Conservation (phyloP, 2,888 invertebrate genomes). For the Gari tellinella region DNA sequence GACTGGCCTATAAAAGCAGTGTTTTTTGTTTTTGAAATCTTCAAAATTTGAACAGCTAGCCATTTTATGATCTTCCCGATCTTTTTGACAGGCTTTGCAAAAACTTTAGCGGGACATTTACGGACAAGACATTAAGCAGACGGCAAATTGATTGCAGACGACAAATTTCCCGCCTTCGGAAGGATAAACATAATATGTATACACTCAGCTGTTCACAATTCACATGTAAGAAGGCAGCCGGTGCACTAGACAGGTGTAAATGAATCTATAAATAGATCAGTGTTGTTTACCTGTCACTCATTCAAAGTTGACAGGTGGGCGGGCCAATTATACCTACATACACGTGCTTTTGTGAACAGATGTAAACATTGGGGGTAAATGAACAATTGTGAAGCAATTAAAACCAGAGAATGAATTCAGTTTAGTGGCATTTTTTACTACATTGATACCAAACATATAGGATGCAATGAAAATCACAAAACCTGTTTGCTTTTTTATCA, state of each 20-base stretch:
- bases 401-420: too few relatives aligned
- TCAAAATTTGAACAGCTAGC: too few relatives aligned
- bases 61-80: too few relatives aligned
- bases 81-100: too few relatives aligned
- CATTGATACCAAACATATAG: conserved; percentile 45
- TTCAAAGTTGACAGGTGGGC: conserved; percentile 54
- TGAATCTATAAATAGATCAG: background rate
- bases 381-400: too few relatives aligned
- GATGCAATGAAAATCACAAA: conserved; percentile 32
- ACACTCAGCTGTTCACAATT: background rate
- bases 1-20: too few relatives aligned
- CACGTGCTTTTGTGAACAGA: conserved; percentile 35
- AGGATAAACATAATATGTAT: too few relatives aligned
- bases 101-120: too few relatives aligned
- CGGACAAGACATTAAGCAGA: too few relatives aligned
- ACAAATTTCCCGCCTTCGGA: too few relatives aligned
- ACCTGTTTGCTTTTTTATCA: conserved; percentile 18
- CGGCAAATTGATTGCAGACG: too few relatives aligned
- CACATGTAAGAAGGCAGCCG: conserved; percentile 3
- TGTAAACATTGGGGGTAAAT: conserved; percentile 29
- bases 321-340: conserved; percentile 11
- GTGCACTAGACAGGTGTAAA: conserved; percentile 13
- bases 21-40: too few relatives aligned
- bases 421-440: conserved; percentile 11
- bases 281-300: conserved; percentile 44